Conservation (phyloP, 2,113 vertebrate species). For the Prolemur simus region DNA sequence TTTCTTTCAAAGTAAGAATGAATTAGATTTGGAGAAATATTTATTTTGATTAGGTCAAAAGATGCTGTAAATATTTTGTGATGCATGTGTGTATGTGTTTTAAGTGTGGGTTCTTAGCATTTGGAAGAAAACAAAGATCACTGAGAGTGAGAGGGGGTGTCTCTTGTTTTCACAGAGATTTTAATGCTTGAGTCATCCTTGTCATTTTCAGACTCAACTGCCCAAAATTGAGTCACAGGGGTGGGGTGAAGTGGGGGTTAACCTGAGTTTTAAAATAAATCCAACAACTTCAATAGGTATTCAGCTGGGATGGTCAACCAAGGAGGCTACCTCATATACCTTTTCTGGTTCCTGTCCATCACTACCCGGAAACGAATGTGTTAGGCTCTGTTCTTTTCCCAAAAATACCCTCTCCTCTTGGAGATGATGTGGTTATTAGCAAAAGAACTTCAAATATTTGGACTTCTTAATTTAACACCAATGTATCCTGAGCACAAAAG, state of each 20-base stretch:
- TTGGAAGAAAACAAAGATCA: conserved; percentile 27
- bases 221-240: conserved; percentile 81
- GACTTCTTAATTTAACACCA: not conserved
- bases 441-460: not conserved
- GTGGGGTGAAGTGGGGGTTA: not conserved
- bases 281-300: not conserved
- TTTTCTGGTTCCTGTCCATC: not conserved
- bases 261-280: conserved; percentile 38
- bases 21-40: not conserved
- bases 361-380: not conserved
- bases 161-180: conserved; percentile 64
- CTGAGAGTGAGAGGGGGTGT: conserved; percentile 39
- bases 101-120: conserved; percentile 25
- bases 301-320: not conserved
- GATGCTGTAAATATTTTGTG: not conserved
- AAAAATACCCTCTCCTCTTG: not conserved
- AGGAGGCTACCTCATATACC: not conserved
- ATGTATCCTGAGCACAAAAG: not conserved
- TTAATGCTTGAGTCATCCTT: conserved; percentile 76
- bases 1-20: not conserved
- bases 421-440: not conserved
- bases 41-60: conserved; percentile 42
- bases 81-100: not conserved
- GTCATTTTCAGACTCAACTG: conserved; percentile 79
- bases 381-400: not conserved